These are phyloP conservation scores for Leptopilina myrica DNA, from an alignment of 2,888 invertebrate genomes.

Conservation along the genomic window DNA sequence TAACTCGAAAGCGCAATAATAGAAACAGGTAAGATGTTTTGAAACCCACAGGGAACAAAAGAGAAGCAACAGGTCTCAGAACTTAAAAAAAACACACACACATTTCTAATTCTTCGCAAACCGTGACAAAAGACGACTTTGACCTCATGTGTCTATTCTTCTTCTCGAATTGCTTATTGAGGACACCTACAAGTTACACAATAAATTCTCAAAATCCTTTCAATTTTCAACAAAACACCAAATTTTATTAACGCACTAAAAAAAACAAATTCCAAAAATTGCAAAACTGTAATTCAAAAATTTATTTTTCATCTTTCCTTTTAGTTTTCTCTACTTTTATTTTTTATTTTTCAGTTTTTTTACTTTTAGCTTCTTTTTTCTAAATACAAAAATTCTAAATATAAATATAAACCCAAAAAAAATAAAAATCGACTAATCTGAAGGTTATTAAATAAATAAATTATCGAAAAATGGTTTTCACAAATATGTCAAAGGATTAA, in stretches of 20 bases:
- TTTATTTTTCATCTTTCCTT: no score
- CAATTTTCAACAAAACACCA: neutral
- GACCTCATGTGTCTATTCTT: neutral
- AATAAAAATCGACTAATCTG: no score
- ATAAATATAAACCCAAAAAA: no score
- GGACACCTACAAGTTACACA: neutral
- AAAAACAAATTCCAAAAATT: neutral
- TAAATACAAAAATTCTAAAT: no score
- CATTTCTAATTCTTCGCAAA: neutral
- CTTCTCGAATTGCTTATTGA: neutral
- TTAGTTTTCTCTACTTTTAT: no score
- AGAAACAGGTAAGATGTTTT: conserved; percentile 26
- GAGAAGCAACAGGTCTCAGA: neutral
- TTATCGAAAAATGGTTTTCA: no score
- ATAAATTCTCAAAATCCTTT: neutral
- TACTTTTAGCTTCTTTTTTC: no score
- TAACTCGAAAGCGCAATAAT: conserved; percentile 13
- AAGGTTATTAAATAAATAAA: no score
- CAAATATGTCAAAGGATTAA: no score
- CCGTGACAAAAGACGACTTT: neutral
- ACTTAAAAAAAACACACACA: conserved; percentile 5
- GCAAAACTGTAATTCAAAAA: neutral
- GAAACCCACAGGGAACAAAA: conserved; percentile 11
- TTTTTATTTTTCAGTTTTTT: no score
- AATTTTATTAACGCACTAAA: neutral